phyloP scores from a whole-genome alignment of 1,140 invertebrate genomes.

The Solen grandis region DNA sequence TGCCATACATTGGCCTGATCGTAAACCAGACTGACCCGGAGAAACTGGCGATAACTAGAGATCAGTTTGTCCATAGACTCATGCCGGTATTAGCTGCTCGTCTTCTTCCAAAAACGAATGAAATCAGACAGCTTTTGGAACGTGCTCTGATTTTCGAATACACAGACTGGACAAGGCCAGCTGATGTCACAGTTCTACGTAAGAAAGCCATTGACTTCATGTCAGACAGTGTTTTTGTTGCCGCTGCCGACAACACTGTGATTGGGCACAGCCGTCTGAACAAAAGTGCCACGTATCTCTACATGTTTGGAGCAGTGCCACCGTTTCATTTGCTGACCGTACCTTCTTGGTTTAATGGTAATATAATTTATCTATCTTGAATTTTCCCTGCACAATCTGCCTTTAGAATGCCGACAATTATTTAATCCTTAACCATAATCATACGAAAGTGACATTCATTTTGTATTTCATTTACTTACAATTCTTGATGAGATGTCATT shows the following conservation, averaged over 20 bases:
- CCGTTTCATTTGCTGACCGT: background rate
- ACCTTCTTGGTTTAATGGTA: slow-evolving; percentile 17
- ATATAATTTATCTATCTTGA: too few species aligned
- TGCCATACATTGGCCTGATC: slow-evolving; percentile 5
- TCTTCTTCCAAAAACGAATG: background rate
- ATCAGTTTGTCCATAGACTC: slow-evolving; percentile 7
- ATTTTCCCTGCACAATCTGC: too few species aligned
- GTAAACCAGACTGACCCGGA: too few species aligned
- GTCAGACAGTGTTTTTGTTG: slow-evolving; percentile 7
- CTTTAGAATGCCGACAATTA: too few species aligned
- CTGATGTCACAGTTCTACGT: background rate
- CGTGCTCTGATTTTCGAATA: slow-evolving; percentile 6
- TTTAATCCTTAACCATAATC: too few species aligned
- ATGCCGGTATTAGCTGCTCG: background rate
- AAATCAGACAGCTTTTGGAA: background rate
- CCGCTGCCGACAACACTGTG: background rate
- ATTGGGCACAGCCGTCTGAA: background rate
- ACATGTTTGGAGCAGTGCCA: background rate
- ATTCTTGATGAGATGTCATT: too few species aligned
- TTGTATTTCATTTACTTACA: too few species aligned
- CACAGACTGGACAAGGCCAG: slow-evolving; percentile 16
- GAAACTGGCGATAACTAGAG: slow-evolving; percentile 5
- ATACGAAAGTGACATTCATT: too few species aligned
- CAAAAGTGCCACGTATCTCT: background rate
- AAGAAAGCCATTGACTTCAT: background rate